phyloP scores from a whole-genome alignment of 1,140 invertebrate species.

The Globodera ellingtonae region DNA sequence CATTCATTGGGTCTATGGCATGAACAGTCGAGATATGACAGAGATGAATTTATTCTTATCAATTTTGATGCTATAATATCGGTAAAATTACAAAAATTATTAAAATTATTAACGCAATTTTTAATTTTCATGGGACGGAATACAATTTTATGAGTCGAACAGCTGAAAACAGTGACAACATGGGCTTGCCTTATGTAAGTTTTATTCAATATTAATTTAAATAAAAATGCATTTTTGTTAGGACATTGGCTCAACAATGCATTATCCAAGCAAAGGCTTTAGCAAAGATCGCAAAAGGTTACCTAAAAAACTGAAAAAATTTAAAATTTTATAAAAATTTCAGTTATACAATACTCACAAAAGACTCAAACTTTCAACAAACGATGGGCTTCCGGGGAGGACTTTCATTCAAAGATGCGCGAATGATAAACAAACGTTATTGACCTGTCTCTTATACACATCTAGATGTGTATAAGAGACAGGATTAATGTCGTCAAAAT shows the following conservation, averaged over 20 bases:
- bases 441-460: too few relatives aligned
- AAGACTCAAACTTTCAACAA: constrained; percentile 56
- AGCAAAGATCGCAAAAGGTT: not conserved
- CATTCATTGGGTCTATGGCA: constrained; percentile 67
- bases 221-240: not conserved
- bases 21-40: constrained; percentile 65
- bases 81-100: constrained; percentile 26
- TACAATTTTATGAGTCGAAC: constrained; percentile 61
- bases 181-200: constrained; percentile 49
- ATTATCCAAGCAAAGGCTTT: constrained; percentile 61
- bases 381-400: constrained; percentile 58
- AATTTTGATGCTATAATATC: constrained; percentile 49
- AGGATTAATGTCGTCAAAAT: not conserved
- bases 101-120: too few relatives aligned
- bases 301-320: not conserved
- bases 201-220: not conserved
- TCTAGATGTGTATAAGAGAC: too few relatives aligned
- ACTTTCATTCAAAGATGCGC: constrained; percentile 62
- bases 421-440: constrained; percentile 61
- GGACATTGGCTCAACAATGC: constrained; percentile 53
- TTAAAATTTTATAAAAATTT: not conserved
- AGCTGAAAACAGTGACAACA: constrained; percentile 53
- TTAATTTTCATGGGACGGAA: constrained; percentile 54
- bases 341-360: constrained; percentile 57
- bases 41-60: constrained; percentile 58